Evolutionary conservation across 1,140 invertebrate genomes (phyloP), one percentile per base, ranked within the genome.

Genomic region (Camponotus floridanus): DNA sequence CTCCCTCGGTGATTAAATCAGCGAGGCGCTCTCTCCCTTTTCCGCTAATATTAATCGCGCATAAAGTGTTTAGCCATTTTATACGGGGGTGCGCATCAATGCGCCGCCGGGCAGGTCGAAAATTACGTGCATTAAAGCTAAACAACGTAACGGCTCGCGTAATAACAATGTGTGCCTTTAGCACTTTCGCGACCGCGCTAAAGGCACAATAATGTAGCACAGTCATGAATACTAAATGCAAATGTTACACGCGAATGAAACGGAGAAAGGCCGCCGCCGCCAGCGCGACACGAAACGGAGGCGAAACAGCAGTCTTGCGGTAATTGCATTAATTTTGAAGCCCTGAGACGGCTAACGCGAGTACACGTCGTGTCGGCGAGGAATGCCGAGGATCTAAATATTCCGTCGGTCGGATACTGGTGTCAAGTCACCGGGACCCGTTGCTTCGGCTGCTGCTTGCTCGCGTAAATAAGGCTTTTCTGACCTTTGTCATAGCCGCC

Each of bases 321-420:
- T 83, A 83, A 83, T 83, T 83, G 68, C 79, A 83, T 83, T 83
- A 83, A 83, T 83, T 83, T 83, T 83, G 68, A 74, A 83, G 55
- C 79, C 55, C 79, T 61, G 79, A 83, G 68, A 83, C 79, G 79
- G 68, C 79, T 73, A 74, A 83, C 55, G 79, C 68, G 79, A 73
- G 79, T 81, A 81, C 68, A 36, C 79, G 68, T 83, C 79, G 79
- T 74, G 79, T 83, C 26, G 68, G 39, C 26, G 55, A 81, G 67
- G 31, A 45, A 83, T 68, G 70, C 68, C 26, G 26, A 26, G 26
- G 79, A 73, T 83, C 79, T 74, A 83, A 83, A 83, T 73, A 83
- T 68, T 83, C 39, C 68, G 79, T 65, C n/a, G 11, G 67, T 26
- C 21, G 68, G 33, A 45, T 61, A 26, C 39, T 15, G 42, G 36